phyloP scores from a whole-genome alignment of 2,888 invertebrate species.

The Nemurella pictetii region DNA sequence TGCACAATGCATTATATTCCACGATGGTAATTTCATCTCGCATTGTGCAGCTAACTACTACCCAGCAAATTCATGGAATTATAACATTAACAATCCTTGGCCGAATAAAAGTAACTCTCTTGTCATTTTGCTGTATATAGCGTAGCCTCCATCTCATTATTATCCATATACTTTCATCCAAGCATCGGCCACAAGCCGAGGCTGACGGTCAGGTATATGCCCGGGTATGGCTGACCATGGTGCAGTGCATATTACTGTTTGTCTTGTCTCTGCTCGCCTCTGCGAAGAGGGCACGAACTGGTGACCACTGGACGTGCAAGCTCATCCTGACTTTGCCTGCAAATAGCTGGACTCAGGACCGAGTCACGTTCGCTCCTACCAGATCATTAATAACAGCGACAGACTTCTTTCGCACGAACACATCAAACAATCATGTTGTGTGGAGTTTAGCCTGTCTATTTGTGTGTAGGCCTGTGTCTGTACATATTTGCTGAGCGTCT shows the following conservation, averaged over 20 bases:
- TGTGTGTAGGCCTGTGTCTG: neutral
- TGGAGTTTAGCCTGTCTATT: neutral
- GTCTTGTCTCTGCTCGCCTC: neutral
- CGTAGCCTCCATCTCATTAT: neutral
- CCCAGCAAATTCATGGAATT: neutral
- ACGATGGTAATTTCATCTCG: neutral
- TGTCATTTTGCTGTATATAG: neutral
- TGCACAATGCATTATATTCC: neutral
- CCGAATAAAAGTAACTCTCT: neutral
- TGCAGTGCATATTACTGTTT: neutral
- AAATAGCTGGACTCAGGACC: neutral
- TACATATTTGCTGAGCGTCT: neutral
- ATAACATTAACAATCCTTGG: neutral
- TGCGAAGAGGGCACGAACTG: neutral
- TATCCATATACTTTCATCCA: too few species aligned
- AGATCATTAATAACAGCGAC: slow-evolving; percentile 1
- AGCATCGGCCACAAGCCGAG: neutral
- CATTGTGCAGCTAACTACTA: neutral
- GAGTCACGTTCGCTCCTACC: neutral
- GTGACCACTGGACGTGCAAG: slow-evolving; percentile 5
- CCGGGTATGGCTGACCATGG: too few species aligned
- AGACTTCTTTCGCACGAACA: neutral
- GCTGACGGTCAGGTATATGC: neutral
- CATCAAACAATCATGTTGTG: neutral
- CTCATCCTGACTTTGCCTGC: neutral